phyloP scores from a whole-genome alignment of 1,140 invertebrate genomes.

The Saccostrea echinata region DNA sequence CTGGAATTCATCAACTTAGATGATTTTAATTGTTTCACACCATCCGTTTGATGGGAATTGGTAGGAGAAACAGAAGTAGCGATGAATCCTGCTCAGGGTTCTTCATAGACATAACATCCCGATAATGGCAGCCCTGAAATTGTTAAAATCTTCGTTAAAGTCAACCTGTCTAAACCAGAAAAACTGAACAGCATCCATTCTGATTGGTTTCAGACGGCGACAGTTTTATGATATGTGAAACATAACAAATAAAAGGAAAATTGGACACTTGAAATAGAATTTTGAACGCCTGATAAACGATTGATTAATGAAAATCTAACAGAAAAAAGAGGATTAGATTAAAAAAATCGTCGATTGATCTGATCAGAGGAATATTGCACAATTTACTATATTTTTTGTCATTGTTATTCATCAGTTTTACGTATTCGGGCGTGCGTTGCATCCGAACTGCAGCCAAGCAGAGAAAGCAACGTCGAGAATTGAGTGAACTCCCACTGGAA shows the following conservation, averaged over 20 bases:
- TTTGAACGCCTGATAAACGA: slow-evolving; percentile 24
- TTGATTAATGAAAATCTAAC: slow-evolving; percentile 11
- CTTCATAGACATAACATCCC: not conserved
- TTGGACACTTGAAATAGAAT: slow-evolving; percentile 22
- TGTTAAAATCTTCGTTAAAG: not conserved
- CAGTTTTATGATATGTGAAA: not conserved
- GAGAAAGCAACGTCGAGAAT: not conserved
- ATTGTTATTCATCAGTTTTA: not conserved
- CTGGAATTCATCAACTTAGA: not conserved
- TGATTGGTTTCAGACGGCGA: not conserved
- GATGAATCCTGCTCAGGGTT: not conserved
- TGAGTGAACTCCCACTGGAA: not conserved
- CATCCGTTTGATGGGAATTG: not conserved
- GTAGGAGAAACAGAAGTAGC: not conserved
- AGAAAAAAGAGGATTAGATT: not conserved
- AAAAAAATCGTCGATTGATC: slow-evolving; percentile 9
- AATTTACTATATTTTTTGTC: slow-evolving; percentile 21
- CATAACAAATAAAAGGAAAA: slow-evolving; percentile 10
- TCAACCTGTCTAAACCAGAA: not conserved
- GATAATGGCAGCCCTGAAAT: not conserved
- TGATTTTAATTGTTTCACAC: not conserved
- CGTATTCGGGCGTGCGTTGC: slow-evolving; percentile 19
- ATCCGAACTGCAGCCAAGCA: not conserved
- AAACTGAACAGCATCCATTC: slow-evolving; percentile 3
- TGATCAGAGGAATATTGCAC: not conserved